A percentile compares a stretch with the other conserved stretches of the same genome.
Evolutionary conservation across 2,888 invertebrate genomes (phyloP).

Genomic region (Orthosia incerta): DNA sequence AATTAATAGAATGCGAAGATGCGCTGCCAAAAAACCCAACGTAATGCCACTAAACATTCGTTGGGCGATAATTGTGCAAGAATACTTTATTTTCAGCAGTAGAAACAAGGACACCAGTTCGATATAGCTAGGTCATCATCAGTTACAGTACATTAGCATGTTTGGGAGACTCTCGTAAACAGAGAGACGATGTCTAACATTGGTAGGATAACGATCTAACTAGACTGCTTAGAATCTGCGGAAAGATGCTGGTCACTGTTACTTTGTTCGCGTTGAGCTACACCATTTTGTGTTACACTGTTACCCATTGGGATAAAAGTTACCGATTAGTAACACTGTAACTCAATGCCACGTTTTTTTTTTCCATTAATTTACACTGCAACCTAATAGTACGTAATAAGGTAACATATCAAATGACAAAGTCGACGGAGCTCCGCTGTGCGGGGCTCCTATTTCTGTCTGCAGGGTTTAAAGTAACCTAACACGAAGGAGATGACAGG

Average conservation of each 20-base stretch:
- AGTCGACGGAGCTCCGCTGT: too few relatives aligned
- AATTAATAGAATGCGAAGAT: slow-evolving; percentile 28
- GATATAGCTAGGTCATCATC: not conserved
- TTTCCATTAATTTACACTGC: too few relatives aligned
- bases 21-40: slow-evolving; percentile 39
- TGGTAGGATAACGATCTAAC: not conserved
- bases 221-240: not conserved
- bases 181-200: not conserved
- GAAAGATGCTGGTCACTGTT: not conserved
- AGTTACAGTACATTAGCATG: not conserved
- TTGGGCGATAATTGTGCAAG: not conserved
- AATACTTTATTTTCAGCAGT: not conserved
- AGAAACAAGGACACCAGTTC: not conserved
- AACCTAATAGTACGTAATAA: too few relatives aligned
- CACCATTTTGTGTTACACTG: too few relatives aligned
- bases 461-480: too few relatives aligned
- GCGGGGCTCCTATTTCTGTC: too few relatives aligned
- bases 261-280: too few relatives aligned
- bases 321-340: too few relatives aligned
- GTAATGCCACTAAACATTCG: slow-evolving; percentile 6
- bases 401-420: too few relatives aligned
- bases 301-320: too few relatives aligned
- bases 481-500: too few relatives aligned
- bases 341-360: too few relatives aligned
- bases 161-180: not conserved